Percentiles rank a stretch among this genome's conserved stretches.
These are phyloP conservation scores for Perizoma affinitatum DNA, from an alignment of 2,888 invertebrate genomes.

Conservation along the genomic window DNA sequence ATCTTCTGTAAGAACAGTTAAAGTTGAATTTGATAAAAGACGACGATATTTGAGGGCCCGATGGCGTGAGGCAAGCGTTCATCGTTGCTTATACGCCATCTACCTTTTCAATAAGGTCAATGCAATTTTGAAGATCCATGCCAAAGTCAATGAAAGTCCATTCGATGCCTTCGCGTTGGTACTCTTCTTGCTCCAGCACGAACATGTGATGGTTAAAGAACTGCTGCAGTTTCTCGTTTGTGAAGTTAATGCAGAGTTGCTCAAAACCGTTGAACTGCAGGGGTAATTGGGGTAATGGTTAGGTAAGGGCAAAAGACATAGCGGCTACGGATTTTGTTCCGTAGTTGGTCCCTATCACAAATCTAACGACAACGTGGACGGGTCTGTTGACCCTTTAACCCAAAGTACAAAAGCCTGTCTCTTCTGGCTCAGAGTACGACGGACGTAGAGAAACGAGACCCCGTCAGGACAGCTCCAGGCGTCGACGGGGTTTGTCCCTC, in stretches of 20 bases:
- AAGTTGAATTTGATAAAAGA: not conserved
- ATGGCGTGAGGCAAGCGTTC: conserved; percentile 81
- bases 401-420: conserved; percentile 42
- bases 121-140: conserved; percentile 97
- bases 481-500: conserved; percentile 49
- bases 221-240: conserved; percentile 98
- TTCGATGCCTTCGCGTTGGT: conserved; percentile 96
- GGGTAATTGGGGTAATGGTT: conserved; percentile 72
- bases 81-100: conserved; percentile 81
- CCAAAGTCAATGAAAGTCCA: conserved; percentile 99
- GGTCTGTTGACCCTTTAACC: conserved; percentile 20
- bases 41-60: conserved; percentile 60
- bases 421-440: conserved; percentile 40
- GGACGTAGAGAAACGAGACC: conserved; percentile 37
- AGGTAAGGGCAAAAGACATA: conserved; percentile 55
- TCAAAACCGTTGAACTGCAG: conserved; percentile 97
- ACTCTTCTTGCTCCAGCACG: conserved; percentile 98
- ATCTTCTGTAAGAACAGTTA: conserved; percentile 31
- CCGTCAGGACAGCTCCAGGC: conserved; percentile 53
- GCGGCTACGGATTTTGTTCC: conserved; percentile 76
- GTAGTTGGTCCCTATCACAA: conserved; percentile 57
- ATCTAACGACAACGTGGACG: conserved; percentile 25
- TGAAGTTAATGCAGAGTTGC: conserved; percentile 99
- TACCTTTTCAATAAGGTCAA: conserved; percentile 98
- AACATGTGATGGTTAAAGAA: conserved; percentile 99